phyloP scores from a whole-genome alignment of 2,113 vertebrate genomes.

The Toxotes jaculatrix region DNA sequence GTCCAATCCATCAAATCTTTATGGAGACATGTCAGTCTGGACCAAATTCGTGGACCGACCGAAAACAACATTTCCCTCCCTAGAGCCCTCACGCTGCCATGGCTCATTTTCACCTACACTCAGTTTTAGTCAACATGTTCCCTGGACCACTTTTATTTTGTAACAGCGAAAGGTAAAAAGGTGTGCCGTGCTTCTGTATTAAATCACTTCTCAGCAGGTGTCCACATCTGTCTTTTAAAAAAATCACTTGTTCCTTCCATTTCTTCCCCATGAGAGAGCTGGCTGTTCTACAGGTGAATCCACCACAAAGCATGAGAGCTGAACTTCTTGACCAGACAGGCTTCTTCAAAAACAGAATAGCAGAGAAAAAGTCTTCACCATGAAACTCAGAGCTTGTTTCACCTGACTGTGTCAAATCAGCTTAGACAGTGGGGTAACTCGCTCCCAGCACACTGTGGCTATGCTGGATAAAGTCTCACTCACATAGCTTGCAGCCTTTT shows the following conservation, averaged over 20 bases:
- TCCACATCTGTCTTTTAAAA: not conserved
- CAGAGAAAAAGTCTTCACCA: slow-evolving; percentile 10
- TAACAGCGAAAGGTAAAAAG: no score
- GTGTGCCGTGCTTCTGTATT: no score
- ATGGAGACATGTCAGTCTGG: not conserved
- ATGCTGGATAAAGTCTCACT: slow-evolving; percentile 60
- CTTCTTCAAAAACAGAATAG: not conserved
- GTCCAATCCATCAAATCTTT: not conserved
- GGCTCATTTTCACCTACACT: not conserved
- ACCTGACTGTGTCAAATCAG: slow-evolving; percentile 75
- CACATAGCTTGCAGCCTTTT: slow-evolving; percentile 56
- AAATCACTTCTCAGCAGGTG: not conserved
- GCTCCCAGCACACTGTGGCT: slow-evolving; percentile 63
- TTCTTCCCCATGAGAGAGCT: not conserved
- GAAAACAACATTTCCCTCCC: not conserved
- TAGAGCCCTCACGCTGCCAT: not conserved
- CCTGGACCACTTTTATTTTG: not conserved
- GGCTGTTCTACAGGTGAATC: not conserved
- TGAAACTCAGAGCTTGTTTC: slow-evolving; percentile 53
- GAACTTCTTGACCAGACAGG: slow-evolving; percentile 1
- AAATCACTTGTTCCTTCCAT: not conserved
- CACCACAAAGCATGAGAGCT: not conserved
- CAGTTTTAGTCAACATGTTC: not conserved
- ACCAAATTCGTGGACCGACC: no score
- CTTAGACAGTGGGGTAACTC: slow-evolving; percentile 46